These are phyloP conservation scores for Plebejus melissa DNA, from an alignment of 2,888 invertebrate genomes.

Conservation along the genomic window DNA sequence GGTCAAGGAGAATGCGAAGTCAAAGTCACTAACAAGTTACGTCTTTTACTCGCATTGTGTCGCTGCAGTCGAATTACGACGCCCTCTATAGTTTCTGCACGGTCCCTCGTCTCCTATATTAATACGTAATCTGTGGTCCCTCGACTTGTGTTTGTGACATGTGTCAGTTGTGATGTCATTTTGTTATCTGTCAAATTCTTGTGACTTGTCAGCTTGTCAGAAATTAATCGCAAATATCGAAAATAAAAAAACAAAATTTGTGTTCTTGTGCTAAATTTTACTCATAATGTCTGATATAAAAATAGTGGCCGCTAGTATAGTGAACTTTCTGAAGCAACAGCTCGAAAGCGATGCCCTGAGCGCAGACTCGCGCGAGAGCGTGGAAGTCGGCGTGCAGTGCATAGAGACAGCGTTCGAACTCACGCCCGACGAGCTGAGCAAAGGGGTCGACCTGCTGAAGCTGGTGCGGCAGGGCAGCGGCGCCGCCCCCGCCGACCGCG, in stretches of 20 bases:
- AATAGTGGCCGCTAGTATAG: slow-evolving; percentile 76
- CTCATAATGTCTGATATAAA: slow-evolving; percentile 62
- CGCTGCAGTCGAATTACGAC: too few species aligned
- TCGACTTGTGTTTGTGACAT: neutral
- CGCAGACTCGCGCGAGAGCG: slow-evolving; percentile 82
- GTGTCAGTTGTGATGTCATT: neutral
- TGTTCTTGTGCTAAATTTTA: slow-evolving; percentile 24
- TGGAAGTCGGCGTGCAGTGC: slow-evolving; percentile 97
- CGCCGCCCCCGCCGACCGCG: slow-evolving; percentile 60
- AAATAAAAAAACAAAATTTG: neutral
- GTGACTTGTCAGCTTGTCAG: neutral
- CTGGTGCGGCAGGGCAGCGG: slow-evolving; percentile 49
- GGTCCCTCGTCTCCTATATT: too few species aligned
- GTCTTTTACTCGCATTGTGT: too few species aligned
- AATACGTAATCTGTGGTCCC: too few species aligned
- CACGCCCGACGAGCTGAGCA: slow-evolving; percentile 64
- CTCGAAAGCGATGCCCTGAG: slow-evolving; percentile 69
- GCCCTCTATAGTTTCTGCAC: too few species aligned
- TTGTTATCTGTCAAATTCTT: neutral
- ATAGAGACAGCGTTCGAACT: slow-evolving; percentile 93
- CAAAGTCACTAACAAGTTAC: too few species aligned
- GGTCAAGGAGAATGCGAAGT: too few species aligned
- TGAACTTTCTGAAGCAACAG: slow-evolving; percentile 77
- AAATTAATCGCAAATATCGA: neutral
- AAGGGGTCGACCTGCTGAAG: slow-evolving; percentile 56